Percentiles rank a stretch among this genome's conserved stretches.
phyloP scores from a whole-genome alignment of 2,797 vertebrate species.

The Gastrophryne carolinensis region DNA sequence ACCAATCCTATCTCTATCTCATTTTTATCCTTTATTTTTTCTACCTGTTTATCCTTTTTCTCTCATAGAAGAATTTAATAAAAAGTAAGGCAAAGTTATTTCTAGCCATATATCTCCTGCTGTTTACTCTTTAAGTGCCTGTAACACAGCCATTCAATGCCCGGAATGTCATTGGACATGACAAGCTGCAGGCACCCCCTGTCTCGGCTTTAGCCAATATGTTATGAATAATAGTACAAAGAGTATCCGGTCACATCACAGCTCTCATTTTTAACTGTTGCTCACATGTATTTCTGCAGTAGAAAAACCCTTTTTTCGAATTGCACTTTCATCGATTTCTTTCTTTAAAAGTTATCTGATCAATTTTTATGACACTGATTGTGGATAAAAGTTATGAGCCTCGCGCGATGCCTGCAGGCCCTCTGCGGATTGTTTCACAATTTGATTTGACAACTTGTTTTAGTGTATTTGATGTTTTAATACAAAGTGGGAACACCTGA shows the following conservation, averaged over 20 bases:
- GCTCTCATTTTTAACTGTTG: background rate
- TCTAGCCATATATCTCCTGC: background rate
- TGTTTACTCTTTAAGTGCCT: background rate
- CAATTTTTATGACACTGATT: constrained; percentile 41
- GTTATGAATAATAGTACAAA: constrained; percentile 6
- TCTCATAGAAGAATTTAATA: background rate
- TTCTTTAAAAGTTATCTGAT: constrained; percentile 32
- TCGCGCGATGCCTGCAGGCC: background rate
- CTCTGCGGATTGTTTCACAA: constrained; percentile 25
- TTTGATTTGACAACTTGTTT: constrained; percentile 38
- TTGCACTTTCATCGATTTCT: constrained; percentile 29
- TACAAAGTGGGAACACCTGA: constrained; percentile 3
- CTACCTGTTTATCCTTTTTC: background rate
- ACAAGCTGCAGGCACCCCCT: background rate
- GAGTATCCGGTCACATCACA: constrained; percentile 16
- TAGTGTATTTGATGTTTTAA: constrained; percentile 28
- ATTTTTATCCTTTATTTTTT: background rate
- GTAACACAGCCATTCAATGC: background rate
- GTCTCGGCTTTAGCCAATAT: background rate
- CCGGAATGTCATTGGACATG: background rate
- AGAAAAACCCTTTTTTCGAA: too few relatives aligned
- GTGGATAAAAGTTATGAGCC: constrained; percentile 1
- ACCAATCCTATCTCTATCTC: background rate
- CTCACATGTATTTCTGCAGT: constrained; percentile 14
- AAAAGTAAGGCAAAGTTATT: background rate